These are phyloP conservation scores for Diplodus sargus DNA, from an alignment of 2,797 vertebrate genomes.

Conservation along the genomic window DNA sequence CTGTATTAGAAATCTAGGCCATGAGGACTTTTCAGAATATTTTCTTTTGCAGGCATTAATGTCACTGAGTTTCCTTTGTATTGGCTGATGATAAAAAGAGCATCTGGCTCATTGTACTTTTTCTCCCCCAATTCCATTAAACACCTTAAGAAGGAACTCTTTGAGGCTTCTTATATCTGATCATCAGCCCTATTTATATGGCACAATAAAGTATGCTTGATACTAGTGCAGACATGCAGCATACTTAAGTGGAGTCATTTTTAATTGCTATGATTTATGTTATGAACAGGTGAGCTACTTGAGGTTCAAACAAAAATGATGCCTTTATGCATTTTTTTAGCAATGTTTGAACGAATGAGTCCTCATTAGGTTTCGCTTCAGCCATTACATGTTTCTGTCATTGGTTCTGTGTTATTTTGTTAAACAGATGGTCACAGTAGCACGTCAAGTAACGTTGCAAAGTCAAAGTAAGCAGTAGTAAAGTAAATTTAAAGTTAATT, in stretches of 20 bases:
- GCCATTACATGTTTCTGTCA: no score
- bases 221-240: background rate
- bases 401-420: no score
- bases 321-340: no score
- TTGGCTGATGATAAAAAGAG: conserved; percentile 8
- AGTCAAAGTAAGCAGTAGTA: background rate
- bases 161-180: background rate
- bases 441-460: no score
- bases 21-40: conserved; percentile 13
- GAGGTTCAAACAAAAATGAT: background rate
- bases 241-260: background rate
- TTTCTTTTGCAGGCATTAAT: conserved; percentile 20
- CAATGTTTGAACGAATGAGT: no score
- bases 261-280: background rate
- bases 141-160: background rate
- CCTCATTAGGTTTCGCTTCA: no score
- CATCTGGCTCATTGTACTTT: background rate
- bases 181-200: background rate
- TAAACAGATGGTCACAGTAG: no score
- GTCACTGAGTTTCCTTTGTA: conserved; percentile 11
- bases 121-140: background rate
- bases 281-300: background rate
- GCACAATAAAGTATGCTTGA: no score
- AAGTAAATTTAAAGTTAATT: no score
- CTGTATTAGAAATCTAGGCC: conserved; percentile 22